Evolutionary conservation across 2,888 invertebrate species (phyloP).

Genomic region (Conistra vaccinii): DNA sequence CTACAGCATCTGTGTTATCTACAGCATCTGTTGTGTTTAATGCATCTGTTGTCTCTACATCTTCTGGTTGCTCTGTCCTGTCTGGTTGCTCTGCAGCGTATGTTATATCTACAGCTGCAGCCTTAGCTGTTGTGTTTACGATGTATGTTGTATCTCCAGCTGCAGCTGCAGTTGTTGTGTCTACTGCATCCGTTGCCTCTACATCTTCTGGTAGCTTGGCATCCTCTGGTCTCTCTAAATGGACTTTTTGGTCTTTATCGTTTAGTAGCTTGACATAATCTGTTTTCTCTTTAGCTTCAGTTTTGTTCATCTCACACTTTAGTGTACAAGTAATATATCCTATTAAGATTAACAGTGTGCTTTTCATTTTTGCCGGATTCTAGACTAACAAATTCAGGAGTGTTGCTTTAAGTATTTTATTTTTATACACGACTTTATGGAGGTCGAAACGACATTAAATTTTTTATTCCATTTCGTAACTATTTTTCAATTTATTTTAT

Average conservation of each 20-base stretch:
- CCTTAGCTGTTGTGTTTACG: no score
- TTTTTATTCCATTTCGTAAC: constrained; percentile 5
- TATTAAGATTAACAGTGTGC: constrained; percentile 16
- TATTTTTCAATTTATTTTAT: constrained; percentile 38
- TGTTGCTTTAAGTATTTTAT: background rate
- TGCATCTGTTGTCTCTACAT: no score
- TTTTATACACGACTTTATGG: constrained; percentile 16
- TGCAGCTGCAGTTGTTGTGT: background rate
- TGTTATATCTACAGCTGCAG: background rate
- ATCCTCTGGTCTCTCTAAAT: background rate
- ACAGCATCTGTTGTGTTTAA: background rate
- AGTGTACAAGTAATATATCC: constrained; percentile 14
- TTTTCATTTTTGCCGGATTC: constrained; percentile 29
- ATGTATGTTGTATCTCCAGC: background rate
- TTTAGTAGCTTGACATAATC: background rate
- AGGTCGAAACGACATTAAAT: background rate
- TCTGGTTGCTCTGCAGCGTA: background rate
- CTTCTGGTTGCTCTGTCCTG: background rate
- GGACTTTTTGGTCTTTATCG: background rate
- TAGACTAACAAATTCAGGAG: background rate
- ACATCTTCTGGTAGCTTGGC: background rate
- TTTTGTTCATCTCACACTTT: constrained; percentile 7
- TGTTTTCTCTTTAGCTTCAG: background rate
- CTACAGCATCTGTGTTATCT: background rate
- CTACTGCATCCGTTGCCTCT: background rate